Conservation (phyloP, 1,140 invertebrate species). For the Drosophila arizonae region DNA sequence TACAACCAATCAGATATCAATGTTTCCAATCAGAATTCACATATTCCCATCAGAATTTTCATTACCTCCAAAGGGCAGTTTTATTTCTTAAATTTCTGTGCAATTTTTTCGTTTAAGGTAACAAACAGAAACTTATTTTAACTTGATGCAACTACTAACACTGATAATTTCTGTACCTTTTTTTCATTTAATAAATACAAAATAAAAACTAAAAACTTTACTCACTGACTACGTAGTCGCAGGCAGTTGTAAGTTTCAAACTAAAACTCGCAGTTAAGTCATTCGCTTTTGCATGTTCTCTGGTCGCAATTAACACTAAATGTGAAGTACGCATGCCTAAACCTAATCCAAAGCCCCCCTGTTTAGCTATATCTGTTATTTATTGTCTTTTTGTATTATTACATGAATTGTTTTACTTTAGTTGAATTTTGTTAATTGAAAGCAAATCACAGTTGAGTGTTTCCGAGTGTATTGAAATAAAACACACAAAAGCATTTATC, state of each 20-base stretch:
- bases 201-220: conserved; percentile 1
- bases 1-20: too few species aligned
- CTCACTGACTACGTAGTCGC: conserved; percentile 52
- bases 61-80: too few species aligned
- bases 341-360: conserved; percentile 2
- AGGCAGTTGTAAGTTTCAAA: conserved; percentile 71
- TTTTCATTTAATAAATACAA: conserved; percentile 9
- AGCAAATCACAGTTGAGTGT: conserved; percentile 79
- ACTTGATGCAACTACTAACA: conserved; percentile 23
- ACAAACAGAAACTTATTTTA: neutral
- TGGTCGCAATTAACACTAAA: conserved; percentile 10
- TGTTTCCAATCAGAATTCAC: too few species aligned
- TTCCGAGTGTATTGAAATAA: conserved; percentile 29
- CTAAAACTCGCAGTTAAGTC: conserved; percentile 33
- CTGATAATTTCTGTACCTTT: conserved; percentile 26
- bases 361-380: conserved; percentile 15
- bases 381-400: conserved; percentile 32
- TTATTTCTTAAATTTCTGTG: conserved; percentile 11
- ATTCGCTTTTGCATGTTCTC: conserved; percentile 45
- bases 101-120: conserved; percentile 13
- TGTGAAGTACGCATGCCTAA: conserved; percentile 33
- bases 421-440: conserved; percentile 34
- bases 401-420: conserved; percentile 25
- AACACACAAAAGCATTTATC: conserved; percentile 37
- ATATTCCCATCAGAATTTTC: too few species aligned